phyloP scores from a whole-genome alignment of 2,888 invertebrate species.

The Alentia gelatinosa region DNA sequence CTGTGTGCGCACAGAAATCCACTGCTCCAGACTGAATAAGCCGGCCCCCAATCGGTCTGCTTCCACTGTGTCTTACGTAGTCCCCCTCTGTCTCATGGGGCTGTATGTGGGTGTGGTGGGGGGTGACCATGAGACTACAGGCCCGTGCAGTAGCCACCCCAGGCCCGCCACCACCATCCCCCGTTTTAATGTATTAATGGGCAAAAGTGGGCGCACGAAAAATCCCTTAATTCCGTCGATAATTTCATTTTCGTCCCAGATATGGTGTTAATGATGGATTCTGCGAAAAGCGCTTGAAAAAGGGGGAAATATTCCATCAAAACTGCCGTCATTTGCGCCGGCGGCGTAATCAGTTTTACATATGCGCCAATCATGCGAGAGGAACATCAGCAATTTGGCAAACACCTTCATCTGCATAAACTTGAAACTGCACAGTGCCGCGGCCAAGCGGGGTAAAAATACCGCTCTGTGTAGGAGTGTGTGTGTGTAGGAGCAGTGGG shows the following conservation, averaged over 20 bases:
- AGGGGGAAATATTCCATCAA: conserved; percentile 50
- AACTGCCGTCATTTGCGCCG: conserved; percentile 42
- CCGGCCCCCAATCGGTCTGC: too few species aligned
- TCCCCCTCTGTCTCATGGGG: neutral
- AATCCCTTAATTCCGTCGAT: conserved; percentile 35
- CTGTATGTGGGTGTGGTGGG: neutral
- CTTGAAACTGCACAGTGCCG: conserved; percentile 6
- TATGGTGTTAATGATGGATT: conserved; percentile 26
- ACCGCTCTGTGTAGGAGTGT: neutral
- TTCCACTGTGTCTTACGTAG: too few species aligned
- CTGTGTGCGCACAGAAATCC: neutral
- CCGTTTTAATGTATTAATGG: conserved; percentile 36
- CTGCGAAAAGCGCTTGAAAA: conserved; percentile 26
- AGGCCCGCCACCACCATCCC: neutral
- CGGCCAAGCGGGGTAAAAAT: neutral
- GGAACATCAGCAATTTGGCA: conserved; percentile 6
- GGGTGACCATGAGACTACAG: neutral
- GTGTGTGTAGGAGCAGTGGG: too few species aligned
- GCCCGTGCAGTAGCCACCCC: neutral
- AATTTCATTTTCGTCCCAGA: conserved; percentile 33
- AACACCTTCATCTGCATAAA: conserved; percentile 34
- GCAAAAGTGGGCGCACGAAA: conserved; percentile 9
- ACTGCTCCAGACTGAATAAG: neutral
- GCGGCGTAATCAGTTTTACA: conserved; percentile 41
- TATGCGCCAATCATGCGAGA: conserved; percentile 47